Percentiles rank a stretch among this genome's conserved stretches.
phyloP scores from a whole-genome alignment of 2,888 invertebrate species.

The Morinoia aosen region DNA sequence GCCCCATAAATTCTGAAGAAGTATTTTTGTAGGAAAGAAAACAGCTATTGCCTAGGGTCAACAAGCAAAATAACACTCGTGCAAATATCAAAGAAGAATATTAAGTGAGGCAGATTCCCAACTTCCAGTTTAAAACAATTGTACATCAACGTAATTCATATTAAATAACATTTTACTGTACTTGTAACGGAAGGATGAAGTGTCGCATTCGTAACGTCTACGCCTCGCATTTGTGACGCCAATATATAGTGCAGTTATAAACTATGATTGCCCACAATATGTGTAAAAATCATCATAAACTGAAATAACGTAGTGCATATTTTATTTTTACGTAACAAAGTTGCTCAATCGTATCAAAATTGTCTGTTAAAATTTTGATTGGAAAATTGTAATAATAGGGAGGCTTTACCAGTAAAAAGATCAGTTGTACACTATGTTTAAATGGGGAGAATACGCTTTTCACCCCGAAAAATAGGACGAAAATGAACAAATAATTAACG shows the following conservation, averaged over 20 bases:
- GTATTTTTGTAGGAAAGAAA: not conserved
- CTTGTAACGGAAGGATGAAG: not conserved
- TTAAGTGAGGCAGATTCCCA: too few relatives aligned
- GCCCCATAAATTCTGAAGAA: not conserved
- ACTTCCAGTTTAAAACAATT: not conserved
- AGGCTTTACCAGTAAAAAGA: not conserved
- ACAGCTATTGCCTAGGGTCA: too few relatives aligned
- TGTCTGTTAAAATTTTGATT: not conserved
- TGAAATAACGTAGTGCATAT: too few relatives aligned
- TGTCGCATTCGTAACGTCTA: not conserved
- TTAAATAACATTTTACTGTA: not conserved
- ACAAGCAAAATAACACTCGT: too few relatives aligned
- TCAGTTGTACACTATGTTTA: not conserved
- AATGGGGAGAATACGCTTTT: not conserved
- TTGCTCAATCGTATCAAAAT: not conserved
- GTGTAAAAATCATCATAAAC: not conserved
- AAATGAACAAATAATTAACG: not conserved
- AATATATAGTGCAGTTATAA: not conserved
- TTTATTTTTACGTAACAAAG: not conserved
- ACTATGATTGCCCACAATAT: not conserved
- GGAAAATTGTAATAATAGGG: not conserved
- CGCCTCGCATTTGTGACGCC: not conserved
- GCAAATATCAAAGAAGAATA: too few relatives aligned
- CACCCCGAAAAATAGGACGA: not conserved
- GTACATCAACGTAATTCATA: not conserved